Percentiles rank a stretch among this genome's conserved stretches.
Evolutionary conservation across 2,113 vertebrate species (phyloP).

Genomic region (Felis catus): F.catus_Fca126_mat1.0 CM031426.1:52162001-52162500

Average conservation of each 20-base stretch:
- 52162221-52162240: neutral
- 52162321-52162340: neutral
- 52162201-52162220: neutral
- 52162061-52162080: neutral
- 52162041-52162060: neutral
- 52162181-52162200: neutral
- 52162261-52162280: neutral
- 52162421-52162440: neutral
- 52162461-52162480: neutral
- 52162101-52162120: neutral
- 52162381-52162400: neutral
- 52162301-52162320: neutral
- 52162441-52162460: neutral
- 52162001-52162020: neutral
- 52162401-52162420: neutral
- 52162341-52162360: neutral
- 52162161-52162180: neutral
- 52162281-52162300: neutral
- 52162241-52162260: neutral
- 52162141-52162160: neutral
- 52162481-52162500: neutral
- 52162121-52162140: neutral
- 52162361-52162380: neutral
- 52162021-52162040: neutral
- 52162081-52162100: neutral